phyloP scores from a whole-genome alignment of 2,797 vertebrate species.

The Phylloscopus collybita region DNA sequence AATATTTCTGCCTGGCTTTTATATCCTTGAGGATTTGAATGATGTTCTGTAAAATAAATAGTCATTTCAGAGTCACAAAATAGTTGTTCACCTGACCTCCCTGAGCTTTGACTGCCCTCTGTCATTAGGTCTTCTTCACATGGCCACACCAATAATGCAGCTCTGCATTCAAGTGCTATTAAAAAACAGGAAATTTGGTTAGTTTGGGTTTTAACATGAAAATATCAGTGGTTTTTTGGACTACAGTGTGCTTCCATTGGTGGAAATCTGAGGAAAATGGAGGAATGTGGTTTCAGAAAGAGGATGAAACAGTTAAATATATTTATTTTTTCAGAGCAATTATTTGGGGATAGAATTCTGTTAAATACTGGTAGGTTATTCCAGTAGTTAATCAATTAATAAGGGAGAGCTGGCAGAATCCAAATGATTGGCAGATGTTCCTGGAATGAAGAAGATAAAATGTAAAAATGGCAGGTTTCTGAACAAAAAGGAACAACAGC shows the following conservation, averaged over 20 bases:
- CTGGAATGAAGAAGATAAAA: constrained; percentile 67
- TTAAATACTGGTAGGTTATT: constrained; percentile 72
- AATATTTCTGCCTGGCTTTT: constrained; percentile 58
- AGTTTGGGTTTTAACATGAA: constrained; percentile 22
- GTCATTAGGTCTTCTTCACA: constrained; percentile 53
- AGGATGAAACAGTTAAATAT: background rate
- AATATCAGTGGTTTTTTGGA: background rate
- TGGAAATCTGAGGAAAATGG: background rate
- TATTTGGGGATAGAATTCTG: constrained; percentile 64
- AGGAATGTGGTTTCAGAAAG: constrained; percentile 14
- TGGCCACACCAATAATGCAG: background rate
- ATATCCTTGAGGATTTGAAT: constrained; percentile 18
- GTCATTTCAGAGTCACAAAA: constrained; percentile 62
- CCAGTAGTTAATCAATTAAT: constrained; percentile 77
- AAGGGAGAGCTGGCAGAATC: constrained; percentile 73
- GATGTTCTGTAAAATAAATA: constrained; percentile 61
- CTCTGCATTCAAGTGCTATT: background rate
- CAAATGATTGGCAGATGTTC: constrained; percentile 77
- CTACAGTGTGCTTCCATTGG: background rate
- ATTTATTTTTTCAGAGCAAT: constrained; percentile 64
- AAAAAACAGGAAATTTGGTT: constrained; percentile 19
- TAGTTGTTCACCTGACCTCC: constrained; percentile 53
- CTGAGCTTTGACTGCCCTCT: constrained; percentile 50
- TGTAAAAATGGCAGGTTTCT: constrained; percentile 52
- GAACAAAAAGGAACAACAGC: constrained; percentile 15